A percentile compares a stretch with the other conserved stretches of the same genome.
phyloP scores from a whole-genome alignment of 2,113 vertebrate genomes.

The Leucopsar rothschildi region DNA sequence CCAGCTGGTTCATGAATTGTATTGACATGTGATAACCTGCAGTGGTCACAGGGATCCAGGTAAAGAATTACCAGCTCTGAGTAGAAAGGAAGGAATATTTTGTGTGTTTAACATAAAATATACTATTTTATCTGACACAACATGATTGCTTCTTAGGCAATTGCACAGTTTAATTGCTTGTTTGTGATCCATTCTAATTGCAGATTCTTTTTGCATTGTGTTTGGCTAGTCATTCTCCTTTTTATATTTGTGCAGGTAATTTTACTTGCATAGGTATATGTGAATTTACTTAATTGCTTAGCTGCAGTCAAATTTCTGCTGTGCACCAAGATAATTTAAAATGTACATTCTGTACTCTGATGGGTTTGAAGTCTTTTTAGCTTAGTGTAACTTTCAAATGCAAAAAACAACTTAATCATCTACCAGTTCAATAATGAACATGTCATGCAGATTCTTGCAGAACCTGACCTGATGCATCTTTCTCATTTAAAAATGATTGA shows the following conservation, averaged over 20 bases:
- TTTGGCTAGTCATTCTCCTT: background rate
- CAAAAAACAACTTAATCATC: background rate
- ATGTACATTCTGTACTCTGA: background rate
- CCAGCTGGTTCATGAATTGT: background rate
- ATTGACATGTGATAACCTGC: background rate
- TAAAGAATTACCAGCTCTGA: background rate
- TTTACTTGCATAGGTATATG: background rate
- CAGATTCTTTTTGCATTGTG: background rate
- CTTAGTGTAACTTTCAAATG: background rate
- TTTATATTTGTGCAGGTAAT: background rate
- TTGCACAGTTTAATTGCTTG: background rate
- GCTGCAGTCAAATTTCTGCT: background rate
- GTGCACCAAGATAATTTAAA: background rate
- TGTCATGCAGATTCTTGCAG: background rate
- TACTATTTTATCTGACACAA: background rate
- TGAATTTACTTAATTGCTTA: background rate
- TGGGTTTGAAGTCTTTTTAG: background rate
- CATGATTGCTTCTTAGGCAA: background rate
- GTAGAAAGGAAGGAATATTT: background rate
- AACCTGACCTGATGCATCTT: background rate
- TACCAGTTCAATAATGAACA: background rate
- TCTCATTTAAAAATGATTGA: background rate
- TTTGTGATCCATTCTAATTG: background rate
- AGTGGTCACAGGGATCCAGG: background rate
- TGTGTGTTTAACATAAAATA: background rate